Evolutionary conservation across 64 coral and sea anemone genomes (phyloP).

Genomic region (Montipora efflorescens): DNA sequence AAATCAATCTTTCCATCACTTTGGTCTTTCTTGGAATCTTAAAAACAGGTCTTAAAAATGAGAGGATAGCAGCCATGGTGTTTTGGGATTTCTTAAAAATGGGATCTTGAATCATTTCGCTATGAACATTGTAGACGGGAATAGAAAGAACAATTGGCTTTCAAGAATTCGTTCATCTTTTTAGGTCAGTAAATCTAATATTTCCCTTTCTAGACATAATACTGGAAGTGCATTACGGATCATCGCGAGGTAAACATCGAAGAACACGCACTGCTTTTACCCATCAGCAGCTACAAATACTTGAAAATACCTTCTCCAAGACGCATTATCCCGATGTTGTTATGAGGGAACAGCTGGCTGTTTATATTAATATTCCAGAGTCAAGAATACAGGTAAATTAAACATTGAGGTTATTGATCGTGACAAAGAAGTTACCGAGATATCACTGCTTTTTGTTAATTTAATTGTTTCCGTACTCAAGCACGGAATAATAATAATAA

Average conservation of each 20-base stretch:
- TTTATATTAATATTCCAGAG: constrained; percentile 83
- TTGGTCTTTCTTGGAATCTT: too few species aligned
- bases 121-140: too few species aligned
- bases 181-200: neutral
- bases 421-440: neutral
- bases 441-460: too few species aligned
- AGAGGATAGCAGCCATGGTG: too few species aligned
- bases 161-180: neutral
- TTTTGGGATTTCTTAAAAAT: too few species aligned
- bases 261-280: constrained; percentile 90
- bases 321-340: constrained; percentile 94
- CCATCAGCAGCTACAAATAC: constrained; percentile 85
- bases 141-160: neutral
- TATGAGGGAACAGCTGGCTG: constrained; percentile 87
- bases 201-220: constrained; percentile 82
- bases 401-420: neutral
- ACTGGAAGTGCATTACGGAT: constrained; percentile 85
- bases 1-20: too few species aligned
- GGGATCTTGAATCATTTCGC: too few species aligned
- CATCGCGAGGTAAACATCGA: constrained; percentile 84
- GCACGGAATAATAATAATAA: too few species aligned
- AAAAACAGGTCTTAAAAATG: too few species aligned
- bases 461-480: too few species aligned
- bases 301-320: constrained; percentile 85
- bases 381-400: constrained; percentile 80